Percentiles rank a stretch among this genome's conserved stretches.
Evolutionary conservation across 2,797 vertebrate genomes (phyloP).

Genomic region (Carcharodon carcharias): DNA sequence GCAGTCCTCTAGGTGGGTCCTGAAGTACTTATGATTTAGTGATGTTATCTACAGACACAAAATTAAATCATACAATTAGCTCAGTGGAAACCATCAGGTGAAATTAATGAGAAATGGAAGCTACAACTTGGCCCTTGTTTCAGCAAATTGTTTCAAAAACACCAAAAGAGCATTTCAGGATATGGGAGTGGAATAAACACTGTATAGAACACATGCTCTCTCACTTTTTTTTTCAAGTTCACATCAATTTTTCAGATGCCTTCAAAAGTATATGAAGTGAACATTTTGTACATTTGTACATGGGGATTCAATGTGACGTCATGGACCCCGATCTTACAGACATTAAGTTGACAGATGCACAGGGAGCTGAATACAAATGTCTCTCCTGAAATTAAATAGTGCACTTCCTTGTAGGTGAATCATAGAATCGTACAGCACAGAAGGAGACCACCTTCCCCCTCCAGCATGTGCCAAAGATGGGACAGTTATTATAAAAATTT

Average conservation of each 20-base stretch:
- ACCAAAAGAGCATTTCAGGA: background rate
- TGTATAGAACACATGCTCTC: background rate
- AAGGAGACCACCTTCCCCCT: background rate
- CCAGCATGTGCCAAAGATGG: no score
- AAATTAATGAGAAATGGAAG: background rate
- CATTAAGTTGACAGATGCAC: background rate
- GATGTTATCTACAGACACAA: constrained; percentile 61
- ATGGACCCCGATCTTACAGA: background rate
- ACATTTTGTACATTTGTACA: background rate
- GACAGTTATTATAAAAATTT: background rate
- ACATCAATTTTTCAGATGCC: background rate
- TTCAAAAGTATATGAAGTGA: background rate
- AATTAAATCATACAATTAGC: background rate
- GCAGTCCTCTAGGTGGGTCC: constrained; percentile 66
- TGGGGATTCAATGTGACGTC: background rate
- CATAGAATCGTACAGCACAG: background rate
- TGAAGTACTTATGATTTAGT: constrained; percentile 74
- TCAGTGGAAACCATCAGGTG: background rate
- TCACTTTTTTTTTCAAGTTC: background rate
- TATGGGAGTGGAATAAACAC: background rate
- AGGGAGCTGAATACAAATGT: background rate
- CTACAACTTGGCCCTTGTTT: background rate
- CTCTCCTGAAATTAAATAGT: background rate
- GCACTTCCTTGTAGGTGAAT: background rate
- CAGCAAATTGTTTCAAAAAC: background rate